Evolutionary conservation across 2,888 invertebrate species (phyloP).

Genomic region (Gryllus longicercus): DNA sequence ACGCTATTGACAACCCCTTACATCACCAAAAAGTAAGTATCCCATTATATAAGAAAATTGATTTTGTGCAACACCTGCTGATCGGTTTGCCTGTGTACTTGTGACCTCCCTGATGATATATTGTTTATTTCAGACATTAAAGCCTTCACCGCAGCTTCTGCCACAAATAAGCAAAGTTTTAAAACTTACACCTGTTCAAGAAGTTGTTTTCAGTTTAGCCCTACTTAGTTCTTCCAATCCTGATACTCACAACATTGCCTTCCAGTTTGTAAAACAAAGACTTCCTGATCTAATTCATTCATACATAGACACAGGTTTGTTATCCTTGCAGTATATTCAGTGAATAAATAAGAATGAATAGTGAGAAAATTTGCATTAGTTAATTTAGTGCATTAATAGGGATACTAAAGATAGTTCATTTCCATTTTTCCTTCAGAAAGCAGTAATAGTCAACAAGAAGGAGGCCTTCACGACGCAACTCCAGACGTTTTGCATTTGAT

Average conservation of each 20-base stretch:
- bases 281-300: conserved; percentile 81
- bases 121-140: conserved; percentile 62
- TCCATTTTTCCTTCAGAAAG: conserved; percentile 51
- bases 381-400: too few relatives aligned
- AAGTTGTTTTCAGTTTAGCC: conserved; percentile 85
- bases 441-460: conserved; percentile 66
- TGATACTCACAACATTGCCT: conserved; percentile 70
- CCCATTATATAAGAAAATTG: not conserved
- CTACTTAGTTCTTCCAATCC: conserved; percentile 74
- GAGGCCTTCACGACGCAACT: conserved; percentile 84
- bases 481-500: conserved; percentile 85
- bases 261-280: conserved; percentile 74
- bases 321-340: too few relatives aligned
- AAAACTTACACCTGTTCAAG: conserved; percentile 82
- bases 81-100: not conserved
- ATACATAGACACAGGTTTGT: conserved; percentile 74
- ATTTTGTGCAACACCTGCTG: too few relatives aligned
- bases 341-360: too few relatives aligned
- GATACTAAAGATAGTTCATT: too few relatives aligned
- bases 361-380: too few relatives aligned
- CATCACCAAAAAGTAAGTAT: conserved; percentile 65
- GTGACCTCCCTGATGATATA: conserved; percentile 29
- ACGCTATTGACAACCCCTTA: conserved; percentile 79
- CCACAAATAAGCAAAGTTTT: conserved; percentile 80
- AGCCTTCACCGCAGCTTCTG: conserved; percentile 75